Conservation (phyloP, 2,888 invertebrate genomes). For the Xiphydria camelus region DNA sequence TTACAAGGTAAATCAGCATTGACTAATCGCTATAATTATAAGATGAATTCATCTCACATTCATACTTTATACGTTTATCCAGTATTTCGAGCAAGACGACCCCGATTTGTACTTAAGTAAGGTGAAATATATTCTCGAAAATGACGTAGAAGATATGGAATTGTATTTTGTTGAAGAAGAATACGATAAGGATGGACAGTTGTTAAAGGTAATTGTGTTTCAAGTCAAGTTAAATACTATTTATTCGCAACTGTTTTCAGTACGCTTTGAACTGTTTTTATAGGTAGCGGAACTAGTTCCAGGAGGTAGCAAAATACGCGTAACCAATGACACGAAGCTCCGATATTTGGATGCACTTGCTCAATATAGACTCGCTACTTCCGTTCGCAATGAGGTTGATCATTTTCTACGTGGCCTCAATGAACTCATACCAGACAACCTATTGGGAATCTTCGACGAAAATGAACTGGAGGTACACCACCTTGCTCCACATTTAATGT, state of each 20-base stretch:
- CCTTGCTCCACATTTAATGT: neutral
- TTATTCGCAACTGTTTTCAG: no score
- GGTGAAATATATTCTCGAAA: constrained; percentile 89
- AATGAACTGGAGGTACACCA: constrained; percentile 86
- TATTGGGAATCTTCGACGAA: constrained; percentile 93
- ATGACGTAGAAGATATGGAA: constrained; percentile 85
- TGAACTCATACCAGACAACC: constrained; percentile 88
- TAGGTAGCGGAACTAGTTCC: constrained; percentile 78
- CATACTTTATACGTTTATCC: constrained; percentile 32
- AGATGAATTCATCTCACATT: no score
- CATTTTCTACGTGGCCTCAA: constrained; percentile 89
- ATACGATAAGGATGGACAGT: constrained; percentile 76
- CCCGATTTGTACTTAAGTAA: constrained; percentile 92
- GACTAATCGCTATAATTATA: no score
- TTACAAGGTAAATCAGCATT: constrained; percentile 80
- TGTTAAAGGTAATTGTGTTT: constrained; percentile 68
- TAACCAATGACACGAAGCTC: constrained; percentile 75
- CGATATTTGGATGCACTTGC: constrained; percentile 88
- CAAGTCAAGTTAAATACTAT: no score
- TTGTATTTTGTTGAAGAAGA: constrained; percentile 88
- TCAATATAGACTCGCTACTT: constrained; percentile 82
- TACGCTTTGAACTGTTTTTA: constrained; percentile 11
- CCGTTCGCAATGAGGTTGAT: constrained; percentile 81
- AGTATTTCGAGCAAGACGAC: constrained; percentile 96
- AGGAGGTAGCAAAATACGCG: constrained; percentile 76